These are phyloP conservation scores for Solenopsis invicta DNA, from an alignment of 1,140 invertebrate genomes.

Conservation along the genomic window DNA sequence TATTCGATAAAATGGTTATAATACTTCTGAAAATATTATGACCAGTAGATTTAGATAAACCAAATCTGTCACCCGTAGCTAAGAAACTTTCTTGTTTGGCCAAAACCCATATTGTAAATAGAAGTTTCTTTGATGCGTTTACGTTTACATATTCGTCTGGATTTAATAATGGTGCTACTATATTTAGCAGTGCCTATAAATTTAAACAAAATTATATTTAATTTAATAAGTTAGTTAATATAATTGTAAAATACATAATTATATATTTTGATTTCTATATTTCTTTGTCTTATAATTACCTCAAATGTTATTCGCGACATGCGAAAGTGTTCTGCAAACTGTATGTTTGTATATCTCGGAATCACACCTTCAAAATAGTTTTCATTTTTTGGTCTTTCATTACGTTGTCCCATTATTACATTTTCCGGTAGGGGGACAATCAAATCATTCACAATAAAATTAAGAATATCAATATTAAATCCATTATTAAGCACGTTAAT, in stretches of 20 bases:
- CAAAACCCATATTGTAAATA: background rate
- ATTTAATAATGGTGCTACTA: background rate
- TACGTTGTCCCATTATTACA: background rate
- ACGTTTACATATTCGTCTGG: background rate
- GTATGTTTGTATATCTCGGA: background rate
- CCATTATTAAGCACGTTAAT: background rate
- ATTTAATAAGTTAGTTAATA: background rate
- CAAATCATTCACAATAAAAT: background rate
- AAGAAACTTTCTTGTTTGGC: background rate
- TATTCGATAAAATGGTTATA: background rate
- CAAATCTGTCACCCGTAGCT: background rate
- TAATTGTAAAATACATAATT: background rate
- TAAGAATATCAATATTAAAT: background rate
- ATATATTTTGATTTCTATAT: background rate
- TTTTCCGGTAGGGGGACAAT: background rate
- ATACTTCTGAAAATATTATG: background rate
- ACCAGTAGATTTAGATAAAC: background rate
- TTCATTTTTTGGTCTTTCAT: background rate
- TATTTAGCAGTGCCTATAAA: background rate
- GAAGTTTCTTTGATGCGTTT: background rate
- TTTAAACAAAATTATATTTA: background rate
- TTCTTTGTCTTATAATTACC: slow-evolving; percentile 9
- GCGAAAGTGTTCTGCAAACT: slow-evolving; percentile 25
- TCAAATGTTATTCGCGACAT: background rate
- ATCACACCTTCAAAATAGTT: slow-evolving; percentile 3